Percentiles rank a stretch among this genome's conserved stretches.
These are phyloP conservation scores for Podargus strigoides DNA, from an alignment of 2,797 vertebrate species.

Conservation along the genomic window DNA sequence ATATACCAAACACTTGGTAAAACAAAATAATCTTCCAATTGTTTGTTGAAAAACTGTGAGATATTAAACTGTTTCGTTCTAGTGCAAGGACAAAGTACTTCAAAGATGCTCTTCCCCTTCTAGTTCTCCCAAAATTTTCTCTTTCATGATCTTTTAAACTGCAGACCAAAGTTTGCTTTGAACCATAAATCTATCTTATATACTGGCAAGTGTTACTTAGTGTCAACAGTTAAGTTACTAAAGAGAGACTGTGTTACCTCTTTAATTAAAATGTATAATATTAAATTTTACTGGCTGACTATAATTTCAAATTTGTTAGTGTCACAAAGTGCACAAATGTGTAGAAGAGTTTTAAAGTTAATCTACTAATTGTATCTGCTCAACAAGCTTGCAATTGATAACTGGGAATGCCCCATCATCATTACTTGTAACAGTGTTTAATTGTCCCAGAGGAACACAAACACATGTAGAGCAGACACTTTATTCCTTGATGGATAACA, in stretches of 20 bases:
- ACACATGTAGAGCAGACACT: background rate
- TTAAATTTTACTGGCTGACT: background rate
- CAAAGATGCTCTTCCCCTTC: background rate
- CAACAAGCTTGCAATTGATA: background rate
- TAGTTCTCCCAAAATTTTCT: background rate
- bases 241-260: background rate
- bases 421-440: background rate
- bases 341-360: background rate
- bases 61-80: background rate
- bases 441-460: background rate
- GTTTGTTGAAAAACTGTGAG: background rate
- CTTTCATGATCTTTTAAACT: background rate
- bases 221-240: background rate
- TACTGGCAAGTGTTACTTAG: background rate
- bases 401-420: background rate
- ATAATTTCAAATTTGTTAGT: slow-evolving; percentile 3
- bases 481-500: background rate
- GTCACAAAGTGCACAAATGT: background rate
- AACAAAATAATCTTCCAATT: background rate
- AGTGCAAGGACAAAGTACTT: background rate
- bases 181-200: background rate
- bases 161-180: background rate
- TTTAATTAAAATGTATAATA: background rate
- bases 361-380: background rate
- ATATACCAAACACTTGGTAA: background rate